Conservation (phyloP, 2,797 vertebrate species). For the Syncerus caffer region DNA sequence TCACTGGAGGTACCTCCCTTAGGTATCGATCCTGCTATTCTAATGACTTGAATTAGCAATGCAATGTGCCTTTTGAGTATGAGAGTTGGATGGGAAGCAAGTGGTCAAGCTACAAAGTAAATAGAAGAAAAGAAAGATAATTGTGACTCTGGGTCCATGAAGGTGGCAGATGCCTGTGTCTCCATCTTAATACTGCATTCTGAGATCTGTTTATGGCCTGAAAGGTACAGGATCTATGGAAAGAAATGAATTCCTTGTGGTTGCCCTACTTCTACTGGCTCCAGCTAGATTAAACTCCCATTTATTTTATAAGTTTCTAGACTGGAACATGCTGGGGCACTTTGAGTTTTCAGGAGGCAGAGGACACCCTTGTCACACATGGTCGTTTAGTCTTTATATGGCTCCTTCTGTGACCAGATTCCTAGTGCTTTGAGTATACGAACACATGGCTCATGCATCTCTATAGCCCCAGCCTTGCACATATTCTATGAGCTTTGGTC, state of each 20-base stretch:
- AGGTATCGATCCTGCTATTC: background rate
- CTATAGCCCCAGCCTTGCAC: background rate
- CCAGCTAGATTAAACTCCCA: background rate
- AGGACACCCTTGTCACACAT: background rate
- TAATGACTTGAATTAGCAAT: background rate
- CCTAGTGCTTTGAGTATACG: background rate
- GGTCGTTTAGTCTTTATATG: background rate
- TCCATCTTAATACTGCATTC: background rate
- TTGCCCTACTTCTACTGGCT: background rate
- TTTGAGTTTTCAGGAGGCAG: background rate
- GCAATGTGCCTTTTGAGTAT: background rate
- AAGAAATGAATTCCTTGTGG: background rate
- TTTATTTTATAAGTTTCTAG: background rate
- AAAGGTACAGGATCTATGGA: background rate
- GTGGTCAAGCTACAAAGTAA: background rate
- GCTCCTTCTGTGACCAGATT: background rate
- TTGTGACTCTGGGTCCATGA: background rate
- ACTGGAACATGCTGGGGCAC: background rate
- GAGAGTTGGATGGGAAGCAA: background rate
- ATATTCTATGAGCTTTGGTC: background rate
- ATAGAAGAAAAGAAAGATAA: background rate
- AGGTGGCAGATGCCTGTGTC: background rate
- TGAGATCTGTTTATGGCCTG: background rate
- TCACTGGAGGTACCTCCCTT: background rate
- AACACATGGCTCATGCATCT: background rate